Evolutionary conservation across 2,888 invertebrate species (phyloP).

Genomic region (Ochropleura leucogaster): DNA sequence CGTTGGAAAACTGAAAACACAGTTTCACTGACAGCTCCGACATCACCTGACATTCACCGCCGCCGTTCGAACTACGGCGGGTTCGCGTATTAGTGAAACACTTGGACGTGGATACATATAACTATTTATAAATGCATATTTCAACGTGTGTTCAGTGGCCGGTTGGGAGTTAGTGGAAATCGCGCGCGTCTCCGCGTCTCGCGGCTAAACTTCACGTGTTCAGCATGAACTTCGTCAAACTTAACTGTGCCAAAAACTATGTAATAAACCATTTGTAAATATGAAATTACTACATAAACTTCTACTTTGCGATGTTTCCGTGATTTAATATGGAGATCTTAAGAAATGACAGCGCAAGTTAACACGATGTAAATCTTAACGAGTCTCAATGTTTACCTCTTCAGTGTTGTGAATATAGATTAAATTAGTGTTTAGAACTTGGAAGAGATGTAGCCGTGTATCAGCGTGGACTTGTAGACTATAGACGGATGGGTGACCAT

Average conservation of each 20-base stretch:
- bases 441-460: constrained; percentile 75
- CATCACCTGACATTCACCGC: constrained; percentile 85
- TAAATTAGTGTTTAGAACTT: constrained; percentile 73
- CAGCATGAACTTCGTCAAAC: constrained; percentile 78
- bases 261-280: constrained; percentile 75
- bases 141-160: constrained; percentile 81
- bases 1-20: constrained; percentile 86
- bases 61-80: constrained; percentile 77
- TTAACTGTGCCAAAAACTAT: constrained; percentile 84
- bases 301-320: constrained; percentile 74
- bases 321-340: constrained; percentile 77
- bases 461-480: constrained; percentile 66
- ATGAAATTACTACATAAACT: constrained; percentile 71
- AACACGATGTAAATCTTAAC: constrained; percentile 82
- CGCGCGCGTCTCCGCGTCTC: constrained; percentile 74
- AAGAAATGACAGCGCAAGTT: constrained; percentile 73
- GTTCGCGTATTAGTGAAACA: constrained; percentile 80
- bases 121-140: constrained; percentile 87
- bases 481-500: constrained; percentile 75
- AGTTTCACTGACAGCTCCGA: constrained; percentile 88
- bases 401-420: constrained; percentile 89
- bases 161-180: constrained; percentile 76
- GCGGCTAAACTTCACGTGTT: constrained; percentile 78
- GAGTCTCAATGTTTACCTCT: constrained; percentile 88
- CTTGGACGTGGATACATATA: constrained; percentile 79